phyloP scores from a whole-genome alignment of 2,888 invertebrate species.

The Limnephilus lunatus region DNA sequence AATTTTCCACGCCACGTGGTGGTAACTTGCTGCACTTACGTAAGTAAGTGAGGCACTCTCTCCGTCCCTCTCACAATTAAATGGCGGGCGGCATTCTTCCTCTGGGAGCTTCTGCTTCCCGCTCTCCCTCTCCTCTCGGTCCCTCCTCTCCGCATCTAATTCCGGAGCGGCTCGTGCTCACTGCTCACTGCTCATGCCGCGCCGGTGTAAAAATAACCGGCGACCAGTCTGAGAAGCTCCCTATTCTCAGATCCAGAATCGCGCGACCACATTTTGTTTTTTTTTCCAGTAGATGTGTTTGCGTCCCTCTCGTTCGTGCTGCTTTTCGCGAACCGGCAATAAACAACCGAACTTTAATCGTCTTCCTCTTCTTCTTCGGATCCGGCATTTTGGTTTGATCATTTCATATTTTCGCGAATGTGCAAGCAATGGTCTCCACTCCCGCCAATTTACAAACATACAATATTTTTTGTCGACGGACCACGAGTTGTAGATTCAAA shows the following conservation, averaged over 20 bases:
- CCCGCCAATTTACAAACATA: background rate
- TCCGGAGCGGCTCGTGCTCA: slow-evolving; percentile 31
- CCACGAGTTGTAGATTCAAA: background rate
- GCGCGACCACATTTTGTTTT: slow-evolving; percentile 7
- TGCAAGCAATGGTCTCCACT: background rate
- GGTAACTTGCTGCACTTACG: slow-evolving; percentile 14
- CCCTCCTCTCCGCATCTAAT: background rate
- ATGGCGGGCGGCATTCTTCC: slow-evolving; percentile 8
- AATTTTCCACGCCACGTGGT: slow-evolving; percentile 36
- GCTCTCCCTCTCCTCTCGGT: background rate
- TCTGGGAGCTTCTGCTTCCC: background rate
- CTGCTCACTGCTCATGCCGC: slow-evolving; percentile 23
- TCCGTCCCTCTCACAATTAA: slow-evolving; percentile 29
- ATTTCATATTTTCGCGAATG: slow-evolving; percentile 39
- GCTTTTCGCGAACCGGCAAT: slow-evolving; percentile 7
- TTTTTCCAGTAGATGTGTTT: slow-evolving; percentile 28
- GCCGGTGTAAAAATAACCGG: slow-evolving; percentile 38
- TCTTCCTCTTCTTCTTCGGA: background rate
- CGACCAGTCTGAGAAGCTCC: slow-evolving; percentile 31
- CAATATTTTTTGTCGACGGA: background rate
- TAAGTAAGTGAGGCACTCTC: slow-evolving; percentile 17
- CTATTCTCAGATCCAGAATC: slow-evolving; percentile 38
- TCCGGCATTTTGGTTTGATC: slow-evolving; percentile 23
- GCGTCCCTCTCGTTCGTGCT: slow-evolving; percentile 30
- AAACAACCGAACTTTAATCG: slow-evolving; percentile 22